Base-by-base conservation (phyloP, 30 jellyfish, hydroid and myxozoan species). In the Chironex yamaguchii region DNA sequence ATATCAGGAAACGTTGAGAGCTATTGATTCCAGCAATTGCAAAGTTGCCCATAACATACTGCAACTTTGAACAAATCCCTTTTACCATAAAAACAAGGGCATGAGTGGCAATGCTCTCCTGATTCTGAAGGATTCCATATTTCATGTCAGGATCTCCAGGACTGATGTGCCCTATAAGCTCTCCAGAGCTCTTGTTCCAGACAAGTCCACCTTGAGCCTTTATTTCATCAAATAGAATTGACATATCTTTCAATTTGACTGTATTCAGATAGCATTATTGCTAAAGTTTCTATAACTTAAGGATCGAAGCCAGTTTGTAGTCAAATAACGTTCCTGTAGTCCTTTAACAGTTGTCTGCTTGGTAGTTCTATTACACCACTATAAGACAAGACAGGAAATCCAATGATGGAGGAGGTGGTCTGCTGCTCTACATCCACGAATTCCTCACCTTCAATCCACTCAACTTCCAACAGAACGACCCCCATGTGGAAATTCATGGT, bases 1-100 rank as follows among this genome's bases (percentile, higher is more conserved):
- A 77, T 24, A 77, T 53, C 26, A 86, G 71, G 35, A 77, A 29
- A 23, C 52, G 85, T 26, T 77, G 89, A 54, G 27, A 23, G 33
- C 32, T n/a, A 51, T 31, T 51, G 4, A 62, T 28, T 27, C 31
- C 67, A 21, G 2, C 25, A 23, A 86, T 77, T 2, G 86, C 87
- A 34, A 77, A 77, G 30, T 53, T 2, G 4, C 71, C 86, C 52
- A 77, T 22, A 3, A 34, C 76, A 65, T 27, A 63, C 32, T 80
- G 69, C 69, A 77, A 31, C 3, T 32, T 54, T 4, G 86, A 52
- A 2, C 87, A 49, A 1, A 42, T n/a, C 13, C 82, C 82, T 36
- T 36, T 42, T 3, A 77, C 89, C 89, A 77, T 77, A 36, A 77
- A 51, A 1, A 77, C 70, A 1, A 77, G 89, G 30, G 89, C 89